A percentile compares a stretch with the other conserved stretches of the same genome.
These are phyloP conservation scores for Neomorphus geoffroyi DNA, from an alignment of 2,797 vertebrate genomes.

Conservation along the genomic window DNA sequence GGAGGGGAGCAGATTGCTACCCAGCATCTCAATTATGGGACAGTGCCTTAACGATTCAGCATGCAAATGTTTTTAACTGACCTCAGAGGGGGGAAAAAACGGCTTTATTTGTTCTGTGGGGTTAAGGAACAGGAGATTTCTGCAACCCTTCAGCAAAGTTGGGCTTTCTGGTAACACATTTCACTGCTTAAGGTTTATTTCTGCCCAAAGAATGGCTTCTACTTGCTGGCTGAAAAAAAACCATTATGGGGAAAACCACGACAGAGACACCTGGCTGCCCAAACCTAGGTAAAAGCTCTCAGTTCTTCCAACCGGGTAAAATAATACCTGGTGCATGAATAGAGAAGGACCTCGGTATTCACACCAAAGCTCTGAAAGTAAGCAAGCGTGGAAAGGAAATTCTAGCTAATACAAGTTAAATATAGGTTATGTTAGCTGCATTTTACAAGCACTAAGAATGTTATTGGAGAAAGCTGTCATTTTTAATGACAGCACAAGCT, in stretches of 20 bases:
- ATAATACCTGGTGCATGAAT: neutral
- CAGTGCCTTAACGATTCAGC: conserved; percentile 51
- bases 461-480: conserved; percentile 83
- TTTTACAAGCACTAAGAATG: conserved; percentile 78
- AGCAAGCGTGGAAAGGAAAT: conserved; percentile 69
- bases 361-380: conserved; percentile 51
- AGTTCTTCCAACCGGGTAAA: conserved; percentile 10
- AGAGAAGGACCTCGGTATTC: conserved; percentile 4
- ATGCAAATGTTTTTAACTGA: conserved; percentile 47
- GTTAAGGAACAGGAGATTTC: neutral
- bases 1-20: conserved; percentile 72
- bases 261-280: neutral
- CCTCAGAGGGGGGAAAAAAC: neutral
- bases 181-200: neutral
- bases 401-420: conserved; percentile 76
- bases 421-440: conserved; percentile 80
- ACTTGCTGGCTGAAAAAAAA: conserved; percentile 40
- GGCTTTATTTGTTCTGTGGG: neutral
- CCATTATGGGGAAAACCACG: neutral
- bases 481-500: conserved; percentile 82
- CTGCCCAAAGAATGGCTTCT: conserved; percentile 48
- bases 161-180: neutral
- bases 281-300: conserved; percentile 41
- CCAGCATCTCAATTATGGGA: conserved; percentile 68
- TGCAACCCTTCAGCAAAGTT: neutral